Base-by-base conservation (phyloP, 35 echinoderm and acorn worm species). In the Diadema setosum region DNA sequence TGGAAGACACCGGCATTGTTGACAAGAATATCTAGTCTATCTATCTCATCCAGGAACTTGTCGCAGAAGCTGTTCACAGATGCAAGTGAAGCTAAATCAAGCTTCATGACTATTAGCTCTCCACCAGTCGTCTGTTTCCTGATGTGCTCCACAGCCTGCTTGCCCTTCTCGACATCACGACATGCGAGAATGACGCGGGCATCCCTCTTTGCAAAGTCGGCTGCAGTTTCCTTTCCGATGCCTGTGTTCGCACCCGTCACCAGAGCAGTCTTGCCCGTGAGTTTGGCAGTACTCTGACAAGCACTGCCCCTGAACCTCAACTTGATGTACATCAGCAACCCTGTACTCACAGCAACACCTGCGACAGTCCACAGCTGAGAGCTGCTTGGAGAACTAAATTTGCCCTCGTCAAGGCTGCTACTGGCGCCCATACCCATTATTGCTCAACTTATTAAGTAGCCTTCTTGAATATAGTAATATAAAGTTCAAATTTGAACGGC, bases 161-260 rank as follows among this genome's bases (percentile, higher is more conserved):
- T 46, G 3, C 84, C 95, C 50, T 89, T 94, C 12, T 83, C 20
- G 14, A 94, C 26, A 65, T 98, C 88, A 2, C 95, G 75, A 46
- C 95, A 98, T 3, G 95, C 95, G n/a, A 98, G 80, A 61, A 98
- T 98, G 11, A 98, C 92, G 24, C 95, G 74, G 1, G 95, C 95
- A n/a, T 91, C 84, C 32, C 92, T 74, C 21, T 73, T 67, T 16
- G 92, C 95, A 33, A 98, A 67, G 37, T 91, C 88, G 7, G 89
- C 56, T 15, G 95, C 95, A 3, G 95, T 94, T 46, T 84, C 95
- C 52, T 94, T 94, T 41, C 95, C 95, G 18, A 98, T 94, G 11
- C 95, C 95, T 18, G 88, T 94, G 44, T 98, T 98, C 21, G 95
- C 91, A 17, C 95, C 95, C 3, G 95, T 98, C 0, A 98, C 46